Conservation (phyloP, 2,888 invertebrate genomes). For the Electrophaes corylata region DNA sequence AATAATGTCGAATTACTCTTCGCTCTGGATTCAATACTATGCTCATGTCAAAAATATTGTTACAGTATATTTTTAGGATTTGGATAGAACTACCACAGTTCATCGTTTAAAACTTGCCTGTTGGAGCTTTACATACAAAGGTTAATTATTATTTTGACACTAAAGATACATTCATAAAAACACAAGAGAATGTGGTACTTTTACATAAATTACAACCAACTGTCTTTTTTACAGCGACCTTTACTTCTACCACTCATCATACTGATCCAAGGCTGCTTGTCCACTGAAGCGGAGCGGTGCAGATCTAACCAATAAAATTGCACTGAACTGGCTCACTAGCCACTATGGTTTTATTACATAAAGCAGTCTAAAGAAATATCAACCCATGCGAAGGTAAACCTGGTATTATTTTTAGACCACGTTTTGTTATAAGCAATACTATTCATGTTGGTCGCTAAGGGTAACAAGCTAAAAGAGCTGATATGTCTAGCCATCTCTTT, state of each 20-base stretch:
- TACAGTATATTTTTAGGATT: not conserved
- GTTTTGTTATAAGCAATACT: too few relatives aligned
- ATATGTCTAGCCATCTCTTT: too few relatives aligned
- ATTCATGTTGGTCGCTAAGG: too few relatives aligned
- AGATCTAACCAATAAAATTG: not conserved
- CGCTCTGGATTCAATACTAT: not conserved
- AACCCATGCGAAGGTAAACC: too few relatives aligned
- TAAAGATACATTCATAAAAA: not conserved
- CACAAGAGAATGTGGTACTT: not conserved
- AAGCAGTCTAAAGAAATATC: too few relatives aligned
- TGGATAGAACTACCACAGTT: conserved; percentile 18
- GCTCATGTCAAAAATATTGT: too few relatives aligned
- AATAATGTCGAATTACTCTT: not conserved
- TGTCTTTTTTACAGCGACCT: not conserved
- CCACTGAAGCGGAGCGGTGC: not conserved
- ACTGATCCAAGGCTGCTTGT: not conserved
- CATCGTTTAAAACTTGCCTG: conserved; percentile 47
- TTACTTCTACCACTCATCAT: not conserved
- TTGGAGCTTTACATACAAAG: conserved; percentile 57
- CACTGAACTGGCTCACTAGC: not conserved
- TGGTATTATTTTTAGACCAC: too few relatives aligned
- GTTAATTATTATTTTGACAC: conserved; percentile 17
- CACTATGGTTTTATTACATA: too few relatives aligned
- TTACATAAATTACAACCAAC: not conserved
- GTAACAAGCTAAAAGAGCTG: too few relatives aligned